A percentile compares a stretch with the other conserved stretches of the same genome.
phyloP scores from a whole-genome alignment of 2,888 invertebrate genomes.

The Epirrhoe alternata region DNA sequence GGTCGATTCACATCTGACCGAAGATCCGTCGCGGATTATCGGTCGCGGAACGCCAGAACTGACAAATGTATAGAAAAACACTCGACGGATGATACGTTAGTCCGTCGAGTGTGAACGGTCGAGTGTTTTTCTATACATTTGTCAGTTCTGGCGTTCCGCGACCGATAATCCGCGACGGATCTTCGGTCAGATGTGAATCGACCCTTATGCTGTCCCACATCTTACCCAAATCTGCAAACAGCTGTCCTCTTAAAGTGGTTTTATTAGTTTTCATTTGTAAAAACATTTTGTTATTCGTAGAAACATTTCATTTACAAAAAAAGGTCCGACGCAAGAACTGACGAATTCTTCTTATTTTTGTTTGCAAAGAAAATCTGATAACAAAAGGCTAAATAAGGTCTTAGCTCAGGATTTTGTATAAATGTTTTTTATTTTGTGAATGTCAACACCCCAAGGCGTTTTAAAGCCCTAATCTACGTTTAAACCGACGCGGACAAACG shows the following conservation, averaged over 20 bases:
- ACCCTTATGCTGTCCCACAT: not conserved
- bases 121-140: too few species aligned
- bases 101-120: too few species aligned
- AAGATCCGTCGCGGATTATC: too few species aligned
- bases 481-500: conserved; percentile 17
- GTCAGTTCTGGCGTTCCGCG: too few species aligned
- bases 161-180: too few species aligned
- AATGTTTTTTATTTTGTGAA: not conserved
- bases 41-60: too few species aligned
- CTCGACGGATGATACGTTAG: too few species aligned
- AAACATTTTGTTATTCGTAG: conserved; percentile 1
- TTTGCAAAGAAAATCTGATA: conserved; percentile 2
- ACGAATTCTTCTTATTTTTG: conserved; percentile 10
- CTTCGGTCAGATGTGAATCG: too few species aligned
- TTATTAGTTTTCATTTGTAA: not conserved
- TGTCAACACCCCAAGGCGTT: conserved; percentile 4
- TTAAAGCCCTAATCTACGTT: not conserved
- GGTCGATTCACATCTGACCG: too few species aligned
- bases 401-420: conserved; percentile 8
- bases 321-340: not conserved
- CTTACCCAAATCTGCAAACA: not conserved
- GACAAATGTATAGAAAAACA: too few species aligned
- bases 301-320: conserved; percentile 16
- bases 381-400: conserved; percentile 13
- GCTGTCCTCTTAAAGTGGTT: not conserved